Base-by-base conservation (phyloP, 1,140 invertebrate genomes). In the Andricus grossulariae region DNA sequence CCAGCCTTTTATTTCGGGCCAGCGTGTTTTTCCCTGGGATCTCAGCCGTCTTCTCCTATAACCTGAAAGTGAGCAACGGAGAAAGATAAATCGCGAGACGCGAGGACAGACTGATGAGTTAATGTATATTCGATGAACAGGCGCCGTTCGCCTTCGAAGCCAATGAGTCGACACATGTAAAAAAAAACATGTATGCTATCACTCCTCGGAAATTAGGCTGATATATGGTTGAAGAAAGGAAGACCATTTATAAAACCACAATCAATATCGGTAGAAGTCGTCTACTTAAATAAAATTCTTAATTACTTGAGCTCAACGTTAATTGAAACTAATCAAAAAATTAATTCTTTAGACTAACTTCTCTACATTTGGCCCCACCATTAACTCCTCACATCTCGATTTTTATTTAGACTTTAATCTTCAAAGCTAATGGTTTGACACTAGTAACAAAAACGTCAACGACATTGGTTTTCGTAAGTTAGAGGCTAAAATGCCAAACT, bases 11-110 rank as follows among this genome's bases (percentile, higher is more conserved):
- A 83, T 84, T 84, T 82, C 77, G 75, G 82, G 76, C 82, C 80
- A 73, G 80, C 80, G 78, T 85, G 78, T 84, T 83, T 82, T 80
- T 73, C 76, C 78, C 78, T 81, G 72, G 76, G 74, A 82, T 82
- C 78, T 78, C 81, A 60, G 19, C 19, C 55, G 55, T 57, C 55
- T 57, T 57, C 55, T 84, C 80, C 80, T 71, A 55, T 71, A 78
- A 80, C 25, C 51, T 54, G 76, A 81, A 81, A 76, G 76, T 73
- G 76, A 55, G 79, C 51, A 60, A 77, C 75, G 82, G 55, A 19
- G 32, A 80, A 82, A 74, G 75, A 79, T 80, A 80, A 83, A 79
- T 54, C 52, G 16, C 52, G 51, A 52, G 16, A 52, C 13, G 13
- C 6, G 51, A 54, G 52, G 3, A 54, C 5, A 54, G 10, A 54